Evolutionary conservation across 2,113 vertebrate species (phyloP), one percentile per base, ranked within the genome.

Genomic region (Henicopernis longicauda): DNA sequence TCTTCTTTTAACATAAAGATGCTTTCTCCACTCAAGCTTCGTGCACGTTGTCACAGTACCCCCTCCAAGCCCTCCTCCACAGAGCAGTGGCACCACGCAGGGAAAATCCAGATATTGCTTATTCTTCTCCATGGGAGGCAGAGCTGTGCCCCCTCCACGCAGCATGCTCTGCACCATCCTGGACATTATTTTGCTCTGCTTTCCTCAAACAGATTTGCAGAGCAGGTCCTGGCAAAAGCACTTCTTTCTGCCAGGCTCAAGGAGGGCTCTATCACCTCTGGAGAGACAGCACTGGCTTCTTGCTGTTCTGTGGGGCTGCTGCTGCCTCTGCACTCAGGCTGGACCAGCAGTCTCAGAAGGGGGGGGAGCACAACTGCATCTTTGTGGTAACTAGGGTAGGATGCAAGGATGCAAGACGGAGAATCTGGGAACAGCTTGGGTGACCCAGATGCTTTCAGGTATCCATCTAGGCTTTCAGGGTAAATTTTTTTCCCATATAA

Each of bases 41-140:
- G 3, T 4, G 11, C 52, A 22, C 3, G 0, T 40, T 36, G 45
- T 32, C 86, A 54, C 11, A 0, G 59, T 31, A 17, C 25, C 25
- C 27, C n/a, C 47, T 42, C 40, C 11, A 61, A 86, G 58, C 45
- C 23, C 26, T 74, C 44, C 55, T 91, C 45, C 44, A 20, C 45
- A 10, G 29, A 82, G 38, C 44, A 26, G 44, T 36, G 66, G 66
- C 65, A 66, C 22, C 70, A 89, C 0, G 0, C 50, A 57, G 95
- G 50, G 71, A 86, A 66, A 78, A 82, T 38, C 32, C 66, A 82
- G 66, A 23, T 57, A 70, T 20, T 57, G 71, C 34, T 89, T 71
- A 32, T 63, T 69, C 23, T 58, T 78, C 69, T 72, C 47, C 0
- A 0, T 10, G 69, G 82, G 77, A 90, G 45, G 57, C 83, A 88